Percentiles rank a stretch among this genome's conserved stretches.
These are phyloP conservation scores for Papilio gigon DNA, from an alignment of 2,888 invertebrate species.

Conservation along the genomic window DNA sequence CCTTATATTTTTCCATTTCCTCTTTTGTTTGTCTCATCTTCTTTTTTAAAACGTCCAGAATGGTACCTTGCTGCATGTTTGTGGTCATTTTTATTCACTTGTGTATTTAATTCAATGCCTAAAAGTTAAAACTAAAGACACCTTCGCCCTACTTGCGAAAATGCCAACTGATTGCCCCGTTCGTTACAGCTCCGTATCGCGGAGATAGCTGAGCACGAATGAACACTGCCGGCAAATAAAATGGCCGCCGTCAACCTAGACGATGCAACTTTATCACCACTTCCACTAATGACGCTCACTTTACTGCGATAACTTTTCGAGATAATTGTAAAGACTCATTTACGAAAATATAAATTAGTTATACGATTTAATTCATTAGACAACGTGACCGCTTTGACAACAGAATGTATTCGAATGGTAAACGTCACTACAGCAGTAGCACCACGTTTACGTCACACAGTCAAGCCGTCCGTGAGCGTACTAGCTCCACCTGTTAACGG, in stretches of 20 bases:
- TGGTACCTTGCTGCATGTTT: conserved; percentile 95
- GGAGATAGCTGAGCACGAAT: conserved; percentile 79
- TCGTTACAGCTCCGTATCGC: conserved; percentile 75
- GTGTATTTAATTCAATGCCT: conserved; percentile 66
- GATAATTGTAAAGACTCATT: conserved; percentile 47
- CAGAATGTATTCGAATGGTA: conserved; percentile 59
- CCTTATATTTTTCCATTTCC: conserved; percentile 99
- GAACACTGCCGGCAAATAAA: conserved; percentile 81
- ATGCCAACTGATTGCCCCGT: conserved; percentile 79
- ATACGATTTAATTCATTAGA: conserved; percentile 57
- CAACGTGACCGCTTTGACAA: conserved; percentile 64
- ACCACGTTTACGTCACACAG: conserved; percentile 49
- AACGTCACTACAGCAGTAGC: conserved; percentile 60
- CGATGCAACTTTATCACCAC: conserved; percentile 67
- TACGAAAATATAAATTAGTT: conserved; percentile 51
- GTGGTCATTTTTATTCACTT: conserved; percentile 89
- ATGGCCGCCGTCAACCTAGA: conserved; percentile 77
- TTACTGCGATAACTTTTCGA: conserved; percentile 51
- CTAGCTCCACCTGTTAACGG: conserved; percentile 76
- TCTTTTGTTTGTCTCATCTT: conserved; percentile 99
- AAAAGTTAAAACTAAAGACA: conserved; percentile 77
- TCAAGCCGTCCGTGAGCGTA: conserved; percentile 58
- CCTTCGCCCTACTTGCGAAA: conserved; percentile 81
- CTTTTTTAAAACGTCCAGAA: conserved; percentile 98
- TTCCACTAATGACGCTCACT: conserved; percentile 58